Conservation (phyloP, 2,113 vertebrate genomes). For the Todiramphus chloris region DNA sequence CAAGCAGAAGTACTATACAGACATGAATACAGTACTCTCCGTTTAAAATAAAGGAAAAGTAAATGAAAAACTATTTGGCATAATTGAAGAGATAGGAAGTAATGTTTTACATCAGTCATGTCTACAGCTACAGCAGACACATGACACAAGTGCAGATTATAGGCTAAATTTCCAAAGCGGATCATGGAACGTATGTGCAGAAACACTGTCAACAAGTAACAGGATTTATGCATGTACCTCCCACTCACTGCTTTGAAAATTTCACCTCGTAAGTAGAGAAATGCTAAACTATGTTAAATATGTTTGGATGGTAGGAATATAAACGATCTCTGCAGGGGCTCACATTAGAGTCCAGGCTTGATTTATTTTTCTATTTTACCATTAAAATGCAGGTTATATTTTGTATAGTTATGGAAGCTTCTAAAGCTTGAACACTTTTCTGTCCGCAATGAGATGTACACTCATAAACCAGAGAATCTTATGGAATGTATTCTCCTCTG, state of each 20-base stretch:
- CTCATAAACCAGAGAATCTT: background rate
- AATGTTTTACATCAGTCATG: background rate
- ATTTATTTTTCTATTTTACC: background rate
- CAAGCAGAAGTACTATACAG: background rate
- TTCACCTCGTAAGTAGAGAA: slow-evolving; percentile 6
- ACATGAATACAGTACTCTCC: background rate
- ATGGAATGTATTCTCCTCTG: background rate
- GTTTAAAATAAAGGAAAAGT: background rate
- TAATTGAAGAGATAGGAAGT: background rate
- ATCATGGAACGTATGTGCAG: background rate
- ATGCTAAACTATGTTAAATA: slow-evolving; percentile 31
- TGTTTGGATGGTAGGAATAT: slow-evolving; percentile 1
- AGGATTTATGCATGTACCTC: slow-evolving; percentile 40
- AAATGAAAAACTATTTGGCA: background rate
- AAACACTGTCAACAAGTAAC: slow-evolving; percentile 20
- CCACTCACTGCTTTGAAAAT: slow-evolving; percentile 49
- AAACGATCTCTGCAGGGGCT: background rate
- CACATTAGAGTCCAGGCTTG: background rate
- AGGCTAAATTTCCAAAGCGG: slow-evolving; percentile 2
- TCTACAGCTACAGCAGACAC: slow-evolving; percentile 8
- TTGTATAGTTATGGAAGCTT: background rate
- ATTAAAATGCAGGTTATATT: background rate
- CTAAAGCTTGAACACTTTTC: background rate
- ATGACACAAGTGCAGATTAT: background rate
- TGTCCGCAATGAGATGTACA: background rate